Evolutionary conservation across 2,888 invertebrate species (phyloP).

Genomic region (Leptopilina drosophilae): DNA sequence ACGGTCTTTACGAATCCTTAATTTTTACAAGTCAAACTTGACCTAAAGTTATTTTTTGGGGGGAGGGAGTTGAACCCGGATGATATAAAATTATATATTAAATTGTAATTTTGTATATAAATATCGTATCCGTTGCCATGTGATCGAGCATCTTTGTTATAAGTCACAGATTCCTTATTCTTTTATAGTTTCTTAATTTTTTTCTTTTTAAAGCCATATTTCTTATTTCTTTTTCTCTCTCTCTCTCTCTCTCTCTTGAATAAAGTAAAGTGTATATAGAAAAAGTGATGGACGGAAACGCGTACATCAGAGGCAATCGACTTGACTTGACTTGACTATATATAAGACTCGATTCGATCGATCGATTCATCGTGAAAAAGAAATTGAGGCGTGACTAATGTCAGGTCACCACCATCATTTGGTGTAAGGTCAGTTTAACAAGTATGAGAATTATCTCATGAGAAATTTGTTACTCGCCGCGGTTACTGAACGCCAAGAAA

Average conservation of each 20-base stretch:
- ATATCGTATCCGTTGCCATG: conserved; percentile 18
- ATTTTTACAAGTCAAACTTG: too few relatives aligned
- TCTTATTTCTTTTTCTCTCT: too few relatives aligned
- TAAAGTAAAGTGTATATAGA: not conserved
- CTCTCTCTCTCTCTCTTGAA: too few relatives aligned
- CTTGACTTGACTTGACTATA: not conserved
- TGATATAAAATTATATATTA: too few relatives aligned
- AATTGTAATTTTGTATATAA: too few relatives aligned
- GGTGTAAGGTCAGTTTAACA: conserved; percentile 51
- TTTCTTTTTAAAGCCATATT: not conserved
- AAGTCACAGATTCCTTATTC: too few relatives aligned
- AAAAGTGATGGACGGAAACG: conserved; percentile 57
- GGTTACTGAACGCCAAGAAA: too few relatives aligned
- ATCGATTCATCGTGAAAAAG: conserved; percentile 44
- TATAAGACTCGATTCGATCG: not conserved
- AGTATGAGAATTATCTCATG: not conserved
- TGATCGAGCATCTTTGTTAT: conserved; percentile 9
- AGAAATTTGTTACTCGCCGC: too few relatives aligned
- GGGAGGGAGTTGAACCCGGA: too few relatives aligned
- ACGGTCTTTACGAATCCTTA: too few relatives aligned
- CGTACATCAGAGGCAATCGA: conserved; percentile 52
- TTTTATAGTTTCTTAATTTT: not conserved
- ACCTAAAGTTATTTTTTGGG: too few relatives aligned
- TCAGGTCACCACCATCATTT: conserved; percentile 60
- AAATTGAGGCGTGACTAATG: conserved; percentile 61